Percentiles rank a stretch among this genome's conserved stretches.
phyloP scores from a whole-genome alignment of 2,888 invertebrate genomes.

The Chesias legatella region DNA sequence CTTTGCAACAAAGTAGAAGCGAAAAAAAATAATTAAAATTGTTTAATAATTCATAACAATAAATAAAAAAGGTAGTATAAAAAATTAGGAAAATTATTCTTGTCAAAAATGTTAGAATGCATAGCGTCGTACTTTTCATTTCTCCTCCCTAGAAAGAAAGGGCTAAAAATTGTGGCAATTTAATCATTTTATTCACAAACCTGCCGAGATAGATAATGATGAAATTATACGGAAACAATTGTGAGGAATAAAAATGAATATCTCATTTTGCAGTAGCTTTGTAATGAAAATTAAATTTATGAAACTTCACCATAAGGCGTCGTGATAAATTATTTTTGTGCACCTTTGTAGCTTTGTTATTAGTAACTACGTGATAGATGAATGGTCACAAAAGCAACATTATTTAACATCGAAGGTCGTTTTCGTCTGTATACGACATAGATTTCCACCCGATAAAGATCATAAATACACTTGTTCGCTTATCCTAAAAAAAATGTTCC shows the following conservation, averaged over 20 bases:
- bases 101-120: slow-evolving; percentile 33
- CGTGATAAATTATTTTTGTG: too few species aligned
- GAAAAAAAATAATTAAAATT: too few species aligned
- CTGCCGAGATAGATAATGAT: slow-evolving; percentile 59
- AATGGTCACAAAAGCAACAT: too few species aligned
- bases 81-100: neutral
- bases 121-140: slow-evolving; percentile 30
- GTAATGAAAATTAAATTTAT: slow-evolving; percentile 49
- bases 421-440: too few species aligned
- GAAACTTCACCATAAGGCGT: slow-evolving; percentile 20
- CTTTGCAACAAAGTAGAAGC: too few species aligned
- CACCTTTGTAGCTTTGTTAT: too few species aligned
- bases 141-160: slow-evolving; percentile 33
- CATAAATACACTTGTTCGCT: too few species aligned
- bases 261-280: slow-evolving; percentile 52
- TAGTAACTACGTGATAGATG: too few species aligned
- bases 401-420: too few species aligned
- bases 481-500: too few species aligned
- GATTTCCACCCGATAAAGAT: too few species aligned
- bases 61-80: neutral
- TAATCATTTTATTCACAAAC: slow-evolving; percentile 65
- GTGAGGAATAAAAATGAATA: slow-evolving; percentile 66
- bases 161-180: slow-evolving; percentile 60
- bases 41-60: neutral
- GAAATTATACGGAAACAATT: slow-evolving; percentile 67